These are phyloP conservation scores for Rhombomys opimus DNA, from an alignment of 2,113 vertebrate species.

Conservation along the genomic window DNA sequence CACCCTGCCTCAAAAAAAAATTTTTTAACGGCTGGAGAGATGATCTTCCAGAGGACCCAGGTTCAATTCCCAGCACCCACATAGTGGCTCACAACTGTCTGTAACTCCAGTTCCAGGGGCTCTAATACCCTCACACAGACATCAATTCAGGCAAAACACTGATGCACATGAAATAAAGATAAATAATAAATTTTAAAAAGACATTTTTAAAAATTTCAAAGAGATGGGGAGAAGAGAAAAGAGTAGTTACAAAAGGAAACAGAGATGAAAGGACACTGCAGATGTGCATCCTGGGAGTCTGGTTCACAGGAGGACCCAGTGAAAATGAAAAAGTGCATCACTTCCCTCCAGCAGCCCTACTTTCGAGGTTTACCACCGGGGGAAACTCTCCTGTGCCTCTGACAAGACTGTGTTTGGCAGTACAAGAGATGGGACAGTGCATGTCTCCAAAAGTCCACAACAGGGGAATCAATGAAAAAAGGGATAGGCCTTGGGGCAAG, in stretches of 20 bases:
- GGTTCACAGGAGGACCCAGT: conserved; percentile 32
- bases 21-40: neutral
- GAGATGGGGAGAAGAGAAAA: neutral
- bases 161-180: neutral
- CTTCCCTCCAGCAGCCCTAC: neutral
- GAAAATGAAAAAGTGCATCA: conserved; percentile 54
- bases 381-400: neutral
- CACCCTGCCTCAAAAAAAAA: neutral
- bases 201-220: neutral
- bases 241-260: neutral
- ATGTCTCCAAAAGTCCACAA: neutral
- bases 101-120: neutral
- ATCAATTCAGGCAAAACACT: neutral
- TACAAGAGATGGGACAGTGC: accelerated
- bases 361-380: conserved; percentile 59
- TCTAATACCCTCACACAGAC: neutral
- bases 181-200: neutral
- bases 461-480: accelerated
- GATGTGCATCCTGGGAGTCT: neutral
- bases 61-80: neutral
- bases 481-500: neutral
- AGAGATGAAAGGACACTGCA: neutral
- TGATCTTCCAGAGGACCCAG: neutral
- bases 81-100: neutral
- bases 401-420: neutral